A percentile compares a stretch with the other conserved stretches of the same genome.
These are phyloP conservation scores for Chaetorhynchus papuensis DNA, from an alignment of 2,113 vertebrate species.

Conservation along the genomic window DNA sequence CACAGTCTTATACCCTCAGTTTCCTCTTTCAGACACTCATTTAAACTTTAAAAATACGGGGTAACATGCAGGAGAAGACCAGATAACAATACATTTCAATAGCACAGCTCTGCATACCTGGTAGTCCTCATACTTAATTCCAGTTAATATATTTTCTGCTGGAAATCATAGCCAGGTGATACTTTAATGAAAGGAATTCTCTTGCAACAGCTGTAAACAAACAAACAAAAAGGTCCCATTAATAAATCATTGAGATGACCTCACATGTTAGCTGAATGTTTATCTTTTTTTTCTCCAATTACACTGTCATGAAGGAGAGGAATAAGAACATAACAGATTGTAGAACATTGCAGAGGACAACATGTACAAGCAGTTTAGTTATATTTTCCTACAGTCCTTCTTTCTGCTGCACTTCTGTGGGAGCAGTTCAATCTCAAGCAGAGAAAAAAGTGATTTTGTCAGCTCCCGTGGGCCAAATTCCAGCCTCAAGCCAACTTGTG, in stretches of 20 bases:
- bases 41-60: not conserved
- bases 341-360: not conserved
- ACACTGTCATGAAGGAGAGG: not conserved
- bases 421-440: not conserved
- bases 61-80: not conserved
- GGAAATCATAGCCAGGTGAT: not conserved
- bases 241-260: not conserved
- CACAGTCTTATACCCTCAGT: not conserved
- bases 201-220: not conserved
- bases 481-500: not conserved
- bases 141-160: not conserved
- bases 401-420: not conserved
- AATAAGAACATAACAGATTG: not conserved
- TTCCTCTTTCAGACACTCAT: not conserved
- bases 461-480: not conserved
- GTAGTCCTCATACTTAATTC: not conserved
- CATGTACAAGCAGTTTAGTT: not conserved
- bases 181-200: not conserved
- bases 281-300: not conserved
- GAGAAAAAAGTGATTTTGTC: not conserved
- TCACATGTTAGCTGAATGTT: not conserved
- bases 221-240: not conserved
- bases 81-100: not conserved
- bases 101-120: not conserved
- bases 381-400: not conserved